Percentiles rank a stretch among this genome's conserved stretches.
phyloP scores from a whole-genome alignment of 2,888 invertebrate species.

The Eustalomyia histrio region DNA sequence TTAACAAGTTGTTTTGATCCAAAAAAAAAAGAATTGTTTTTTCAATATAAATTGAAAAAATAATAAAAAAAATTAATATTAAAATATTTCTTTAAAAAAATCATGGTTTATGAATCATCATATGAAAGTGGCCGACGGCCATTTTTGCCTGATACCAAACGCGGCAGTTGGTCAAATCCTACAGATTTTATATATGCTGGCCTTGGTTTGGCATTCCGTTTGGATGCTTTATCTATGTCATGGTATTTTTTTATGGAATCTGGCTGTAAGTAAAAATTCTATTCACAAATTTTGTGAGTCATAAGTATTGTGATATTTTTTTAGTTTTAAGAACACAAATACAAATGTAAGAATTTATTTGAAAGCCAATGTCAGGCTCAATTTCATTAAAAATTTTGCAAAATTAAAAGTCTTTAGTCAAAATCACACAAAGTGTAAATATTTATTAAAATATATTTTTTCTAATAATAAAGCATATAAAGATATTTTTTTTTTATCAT shows the following conservation, averaged over 20 bases:
- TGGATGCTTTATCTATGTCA: constrained; percentile 83
- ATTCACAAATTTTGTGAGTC: neutral
- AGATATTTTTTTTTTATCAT: no score
- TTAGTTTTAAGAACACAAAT: no score
- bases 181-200: constrained; percentile 88
- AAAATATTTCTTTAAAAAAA: neutral
- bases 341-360: no score
- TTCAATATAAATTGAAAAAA: neutral
- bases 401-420: no score
- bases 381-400: no score
- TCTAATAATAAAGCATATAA: no score
- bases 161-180: constrained; percentile 87
- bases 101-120: constrained; percentile 73
- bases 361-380: no score
- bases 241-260: constrained; percentile 83
- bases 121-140: constrained; percentile 74
- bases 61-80: neutral
- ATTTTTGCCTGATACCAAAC: constrained; percentile 73
- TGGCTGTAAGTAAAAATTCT: constrained; percentile 71
- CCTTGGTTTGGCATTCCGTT: constrained; percentile 89
- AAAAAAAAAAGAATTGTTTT: neutral
- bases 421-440: no score
- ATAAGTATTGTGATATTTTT: no score
- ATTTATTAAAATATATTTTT: no score
- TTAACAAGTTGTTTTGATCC: neutral